phyloP scores from a whole-genome alignment of 64 coral and sea anemone species.

The Platygyra sinensis region DNA sequence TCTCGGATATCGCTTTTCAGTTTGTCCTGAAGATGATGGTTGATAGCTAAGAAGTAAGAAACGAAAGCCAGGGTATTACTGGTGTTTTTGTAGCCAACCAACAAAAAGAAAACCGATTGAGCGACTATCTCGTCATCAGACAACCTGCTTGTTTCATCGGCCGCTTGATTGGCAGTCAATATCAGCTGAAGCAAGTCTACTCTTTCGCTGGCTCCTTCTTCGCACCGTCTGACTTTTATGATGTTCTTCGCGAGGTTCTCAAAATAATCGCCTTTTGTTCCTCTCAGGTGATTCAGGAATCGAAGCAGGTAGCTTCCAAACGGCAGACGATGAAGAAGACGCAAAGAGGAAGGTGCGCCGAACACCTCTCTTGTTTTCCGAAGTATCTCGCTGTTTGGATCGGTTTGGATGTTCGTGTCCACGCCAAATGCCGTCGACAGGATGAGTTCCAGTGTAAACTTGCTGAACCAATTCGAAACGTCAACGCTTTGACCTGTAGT shows the following conservation, averaged over 20 bases:
- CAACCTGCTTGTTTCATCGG: slow-evolving; percentile 28
- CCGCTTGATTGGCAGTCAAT: slow-evolving; percentile 22
- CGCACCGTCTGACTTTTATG: not conserved
- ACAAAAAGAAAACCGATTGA: slow-evolving; percentile 43
- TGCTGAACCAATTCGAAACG: slow-evolving; percentile 44
- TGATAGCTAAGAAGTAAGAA: slow-evolving; percentile 28
- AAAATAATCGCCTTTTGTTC: not conserved
- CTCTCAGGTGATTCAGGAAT: not conserved
- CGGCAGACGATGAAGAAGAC: not conserved
- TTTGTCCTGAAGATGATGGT: slow-evolving; percentile 51
- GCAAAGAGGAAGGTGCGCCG: not conserved
- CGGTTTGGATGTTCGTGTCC: slow-evolving; percentile 36
- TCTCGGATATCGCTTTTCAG: slow-evolving; percentile 25
- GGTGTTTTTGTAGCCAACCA: slow-evolving; percentile 45
- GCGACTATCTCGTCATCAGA: slow-evolving; percentile 31
- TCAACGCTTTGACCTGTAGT: slow-evolving; percentile 30
- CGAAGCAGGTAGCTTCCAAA: not conserved
- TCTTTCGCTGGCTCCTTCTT: not conserved
- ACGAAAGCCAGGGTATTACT: slow-evolving; percentile 22
- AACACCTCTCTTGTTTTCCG: slow-evolving; percentile 27
- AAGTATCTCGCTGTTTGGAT: slow-evolving; percentile 27
- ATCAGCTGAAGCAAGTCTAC: slow-evolving; percentile 43
- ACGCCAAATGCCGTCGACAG: slow-evolving; percentile 73
- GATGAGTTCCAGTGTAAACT: slow-evolving; percentile 57
- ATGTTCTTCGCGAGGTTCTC: slow-evolving; percentile 10